These are phyloP conservation scores for Torymus aiolomorphi DNA, from an alignment of 2,888 invertebrate species.

Conservation along the genomic window DNA sequence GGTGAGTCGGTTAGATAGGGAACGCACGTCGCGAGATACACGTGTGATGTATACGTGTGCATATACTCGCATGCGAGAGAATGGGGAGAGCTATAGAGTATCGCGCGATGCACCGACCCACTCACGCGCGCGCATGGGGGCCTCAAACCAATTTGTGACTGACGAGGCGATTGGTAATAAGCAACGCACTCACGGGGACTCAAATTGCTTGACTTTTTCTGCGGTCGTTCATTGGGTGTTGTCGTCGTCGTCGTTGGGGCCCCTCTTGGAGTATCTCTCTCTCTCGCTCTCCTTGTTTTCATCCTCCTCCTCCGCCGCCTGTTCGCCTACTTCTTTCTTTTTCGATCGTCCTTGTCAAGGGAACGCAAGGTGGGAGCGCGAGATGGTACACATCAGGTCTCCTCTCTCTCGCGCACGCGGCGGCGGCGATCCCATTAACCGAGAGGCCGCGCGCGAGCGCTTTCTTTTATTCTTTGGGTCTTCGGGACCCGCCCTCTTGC, in stretches of 20 bases:
- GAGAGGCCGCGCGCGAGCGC: slow-evolving; percentile 27
- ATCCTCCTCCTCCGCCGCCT: slow-evolving; percentile 39
- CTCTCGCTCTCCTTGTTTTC: slow-evolving; percentile 49
- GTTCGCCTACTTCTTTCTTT: slow-evolving; percentile 49
- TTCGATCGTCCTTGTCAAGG: slow-evolving; percentile 57
- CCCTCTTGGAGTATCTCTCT: slow-evolving; percentile 43
- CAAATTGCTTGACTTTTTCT: slow-evolving; percentile 74
- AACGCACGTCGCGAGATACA: slow-evolving; percentile 38
- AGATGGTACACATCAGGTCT: slow-evolving; percentile 53
- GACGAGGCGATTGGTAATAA: slow-evolving; percentile 75
- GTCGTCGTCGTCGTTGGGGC: slow-evolving; percentile 67
- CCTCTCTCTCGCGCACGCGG: neutral
- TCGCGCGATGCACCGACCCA: slow-evolving; percentile 12
- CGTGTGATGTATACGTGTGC: neutral
- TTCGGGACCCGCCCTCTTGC: slow-evolving; percentile 52
- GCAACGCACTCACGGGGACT: slow-evolving; percentile 68
- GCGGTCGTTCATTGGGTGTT: slow-evolving; percentile 71
- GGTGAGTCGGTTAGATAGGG: slow-evolving; percentile 37
- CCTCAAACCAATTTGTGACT: slow-evolving; percentile 74
- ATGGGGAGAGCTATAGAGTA: neutral
- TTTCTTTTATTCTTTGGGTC: slow-evolving; percentile 54
- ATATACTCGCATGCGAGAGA: neutral
- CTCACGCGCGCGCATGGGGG: slow-evolving; percentile 40
- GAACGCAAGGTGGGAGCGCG: slow-evolving; percentile 26
- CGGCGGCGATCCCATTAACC: slow-evolving; percentile 61